Evolutionary conservation across 2,888 invertebrate species (phyloP).

Genomic region (Beris morrisii): DNA sequence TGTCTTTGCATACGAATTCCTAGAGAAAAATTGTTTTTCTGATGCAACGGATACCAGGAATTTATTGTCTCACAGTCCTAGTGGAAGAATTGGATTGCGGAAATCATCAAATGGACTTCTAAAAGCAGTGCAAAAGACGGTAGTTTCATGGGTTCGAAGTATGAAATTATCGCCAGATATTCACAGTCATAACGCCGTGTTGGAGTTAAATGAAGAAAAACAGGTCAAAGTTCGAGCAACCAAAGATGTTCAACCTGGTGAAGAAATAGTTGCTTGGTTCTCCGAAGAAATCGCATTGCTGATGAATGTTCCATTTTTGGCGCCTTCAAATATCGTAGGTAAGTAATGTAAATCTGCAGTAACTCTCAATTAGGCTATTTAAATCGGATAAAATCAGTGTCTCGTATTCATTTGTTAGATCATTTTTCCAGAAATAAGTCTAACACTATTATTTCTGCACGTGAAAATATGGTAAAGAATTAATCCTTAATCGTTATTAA

Average conservation of each 20-base stretch:
- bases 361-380: no score
- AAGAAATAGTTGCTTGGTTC: slow-evolving; percentile 81
- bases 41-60: slow-evolving; percentile 29
- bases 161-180: slow-evolving; percentile 61
- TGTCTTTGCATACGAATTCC: slow-evolving; percentile 35
- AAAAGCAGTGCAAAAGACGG: slow-evolving; percentile 16
- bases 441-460: no score
- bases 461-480: no score
- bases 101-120: slow-evolving; percentile 23
- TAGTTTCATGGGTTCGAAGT: slow-evolving; percentile 47
- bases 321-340: slow-evolving; percentile 82
- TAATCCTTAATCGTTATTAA: no score
- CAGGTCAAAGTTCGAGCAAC: slow-evolving; percentile 53
- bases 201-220: slow-evolving; percentile 46
- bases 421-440: no score
- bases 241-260: slow-evolving; percentile 61
- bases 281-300: slow-evolving; percentile 72
- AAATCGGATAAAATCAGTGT: no score
- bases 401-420: no score
- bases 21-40: slow-evolving; percentile 38
- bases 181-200: slow-evolving; percentile 60
- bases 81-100: slow-evolving; percentile 10
- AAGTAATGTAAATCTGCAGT: slow-evolving; percentile 40
- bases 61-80: slow-evolving; percentile 16
- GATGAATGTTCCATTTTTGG: slow-evolving; percentile 76